Evolutionary conservation across 2,113 vertebrate species (phyloP).

Genomic region (Pycnonotus jocosus): DNA sequence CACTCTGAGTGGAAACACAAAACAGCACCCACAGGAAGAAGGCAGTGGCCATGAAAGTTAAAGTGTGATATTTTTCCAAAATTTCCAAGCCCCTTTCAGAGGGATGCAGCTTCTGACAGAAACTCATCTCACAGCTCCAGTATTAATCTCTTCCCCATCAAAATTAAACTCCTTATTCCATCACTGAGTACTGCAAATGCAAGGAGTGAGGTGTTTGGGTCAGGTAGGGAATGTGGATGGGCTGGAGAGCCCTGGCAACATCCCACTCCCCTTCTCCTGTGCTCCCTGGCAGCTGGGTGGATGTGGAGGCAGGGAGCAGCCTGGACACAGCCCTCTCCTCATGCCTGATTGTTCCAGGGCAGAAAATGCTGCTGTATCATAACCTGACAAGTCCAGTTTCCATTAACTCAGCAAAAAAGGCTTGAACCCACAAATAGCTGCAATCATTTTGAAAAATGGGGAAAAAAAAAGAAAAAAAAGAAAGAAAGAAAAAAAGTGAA

Average conservation of each 20-base stretch:
- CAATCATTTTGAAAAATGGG: background rate
- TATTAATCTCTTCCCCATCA: background rate
- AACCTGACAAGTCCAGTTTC: background rate
- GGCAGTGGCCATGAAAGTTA: background rate
- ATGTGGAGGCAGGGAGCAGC: background rate
- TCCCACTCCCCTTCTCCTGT: background rate
- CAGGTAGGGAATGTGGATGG: background rate
- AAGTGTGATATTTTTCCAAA: rapidly evolving
- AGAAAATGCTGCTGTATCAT: background rate
- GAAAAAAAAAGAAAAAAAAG: background rate
- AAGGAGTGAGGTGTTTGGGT: background rate
- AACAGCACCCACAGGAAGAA: background rate
- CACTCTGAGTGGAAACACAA: background rate
- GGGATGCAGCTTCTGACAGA: background rate
- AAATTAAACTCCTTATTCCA: background rate
- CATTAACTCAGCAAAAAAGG: background rate
- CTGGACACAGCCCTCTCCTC: background rate
- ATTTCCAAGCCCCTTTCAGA: background rate
- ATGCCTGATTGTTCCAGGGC: background rate
- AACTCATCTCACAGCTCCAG: background rate
- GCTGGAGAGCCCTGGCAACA: background rate
- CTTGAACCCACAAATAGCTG: background rate
- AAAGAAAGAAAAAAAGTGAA: background rate
- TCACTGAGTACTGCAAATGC: background rate
- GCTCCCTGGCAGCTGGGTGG: background rate